A percentile compares a stretch with the other conserved stretches of the same genome.
Evolutionary conservation across 2,888 invertebrate genomes (phyloP).

Genomic region (Ametastegia equiseti): DNA sequence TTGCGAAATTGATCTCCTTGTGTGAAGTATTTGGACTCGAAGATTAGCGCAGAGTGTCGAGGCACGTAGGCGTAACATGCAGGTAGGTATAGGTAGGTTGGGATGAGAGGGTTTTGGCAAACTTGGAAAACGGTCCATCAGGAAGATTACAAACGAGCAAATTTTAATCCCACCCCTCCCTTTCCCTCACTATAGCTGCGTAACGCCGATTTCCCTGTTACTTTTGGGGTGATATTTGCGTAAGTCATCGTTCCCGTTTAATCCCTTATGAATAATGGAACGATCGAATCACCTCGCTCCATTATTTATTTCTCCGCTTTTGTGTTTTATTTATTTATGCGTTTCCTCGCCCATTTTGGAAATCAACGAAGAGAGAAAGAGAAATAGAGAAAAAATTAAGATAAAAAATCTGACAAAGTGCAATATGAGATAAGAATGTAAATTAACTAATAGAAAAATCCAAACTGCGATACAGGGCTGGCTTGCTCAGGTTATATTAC

Average conservation of each 20-base stretch:
- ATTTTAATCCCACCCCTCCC: slow-evolving; percentile 6
- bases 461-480: not conserved
- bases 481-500: too few relatives aligned
- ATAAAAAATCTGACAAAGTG: not conserved
- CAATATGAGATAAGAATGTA: not conserved
- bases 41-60: not conserved
- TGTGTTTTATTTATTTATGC: slow-evolving; percentile 14
- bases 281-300: slow-evolving; percentile 42
- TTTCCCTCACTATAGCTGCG: not conserved
- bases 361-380: not conserved
- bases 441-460: not conserved
- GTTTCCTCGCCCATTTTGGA: too few relatives aligned
- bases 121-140: slow-evolving; percentile 19
- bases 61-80: not conserved
- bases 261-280: slow-evolving; percentile 42
- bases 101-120: too few relatives aligned
- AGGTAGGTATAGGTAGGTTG: not conserved
- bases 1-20: not conserved
- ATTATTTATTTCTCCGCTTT: slow-evolving; percentile 25
- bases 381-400: not conserved
- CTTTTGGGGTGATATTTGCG: slow-evolving; percentile 25
- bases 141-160: slow-evolving; percentile 27
- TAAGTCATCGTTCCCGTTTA: slow-evolving; percentile 32
- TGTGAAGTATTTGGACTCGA: not conserved
- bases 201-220: slow-evolving; percentile 3